These are phyloP conservation scores for Sebastiscus tertius DNA, from an alignment of 2,797 vertebrate species.

Conservation along the genomic window DNA sequence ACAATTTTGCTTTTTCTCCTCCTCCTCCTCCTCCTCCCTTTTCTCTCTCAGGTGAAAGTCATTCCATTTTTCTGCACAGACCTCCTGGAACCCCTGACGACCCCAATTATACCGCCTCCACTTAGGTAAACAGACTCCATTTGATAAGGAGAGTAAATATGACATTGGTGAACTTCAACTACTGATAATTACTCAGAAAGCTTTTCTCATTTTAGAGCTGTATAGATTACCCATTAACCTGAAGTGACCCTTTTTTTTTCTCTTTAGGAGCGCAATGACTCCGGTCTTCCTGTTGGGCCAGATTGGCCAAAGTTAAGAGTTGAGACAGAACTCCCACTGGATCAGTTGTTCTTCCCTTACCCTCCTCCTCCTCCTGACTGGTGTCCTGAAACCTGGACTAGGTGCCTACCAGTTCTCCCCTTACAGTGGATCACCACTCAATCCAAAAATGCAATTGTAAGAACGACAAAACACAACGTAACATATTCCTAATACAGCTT, in stretches of 20 bases:
- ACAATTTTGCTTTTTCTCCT: slow-evolving; percentile 10
- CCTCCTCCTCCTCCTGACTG: slow-evolving; percentile 12
- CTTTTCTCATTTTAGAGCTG: background rate
- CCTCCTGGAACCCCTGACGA: slow-evolving; percentile 35
- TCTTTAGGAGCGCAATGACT: slow-evolving; percentile 41
- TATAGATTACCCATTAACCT: slow-evolving; percentile 30
- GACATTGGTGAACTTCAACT: background rate
- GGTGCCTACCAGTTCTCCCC: slow-evolving; percentile 33
- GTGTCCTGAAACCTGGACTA: slow-evolving; percentile 30
- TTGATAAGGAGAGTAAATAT: slow-evolving; percentile 12
- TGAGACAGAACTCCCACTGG: slow-evolving; percentile 40
- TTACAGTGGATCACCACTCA: slow-evolving; percentile 7
- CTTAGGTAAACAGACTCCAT: slow-evolving; percentile 51
- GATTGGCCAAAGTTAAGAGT: slow-evolving; percentile 37
- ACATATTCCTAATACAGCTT: slow-evolving; percentile 18
- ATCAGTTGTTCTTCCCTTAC: slow-evolving; percentile 31
- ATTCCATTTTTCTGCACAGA: slow-evolving; percentile 41
- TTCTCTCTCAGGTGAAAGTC: slow-evolving; percentile 40
- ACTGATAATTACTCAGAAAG: background rate
- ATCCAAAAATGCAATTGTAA: slow-evolving; percentile 30
- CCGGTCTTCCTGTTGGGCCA: slow-evolving; percentile 55
- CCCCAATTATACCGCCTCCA: slow-evolving; percentile 33
- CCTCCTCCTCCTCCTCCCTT: background rate
- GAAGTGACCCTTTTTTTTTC: slow-evolving; percentile 1
- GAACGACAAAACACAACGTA: background rate